Evolutionary conservation across 2,888 invertebrate genomes (phyloP).

Genomic region (Entomobrya multifasciata): DNA sequence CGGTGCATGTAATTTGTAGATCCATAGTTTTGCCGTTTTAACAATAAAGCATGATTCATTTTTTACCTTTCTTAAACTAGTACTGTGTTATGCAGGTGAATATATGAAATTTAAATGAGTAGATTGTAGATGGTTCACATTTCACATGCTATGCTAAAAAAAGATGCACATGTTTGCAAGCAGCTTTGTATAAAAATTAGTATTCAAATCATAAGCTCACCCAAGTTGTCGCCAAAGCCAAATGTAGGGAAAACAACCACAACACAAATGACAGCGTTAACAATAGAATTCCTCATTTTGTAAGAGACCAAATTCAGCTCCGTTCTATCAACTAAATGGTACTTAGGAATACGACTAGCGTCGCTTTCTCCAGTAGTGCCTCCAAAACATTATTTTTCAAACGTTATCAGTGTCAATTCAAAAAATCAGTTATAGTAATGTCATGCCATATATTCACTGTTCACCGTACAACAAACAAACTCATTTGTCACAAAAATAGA

Average conservation of each 20-base stretch:
- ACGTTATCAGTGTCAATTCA: not conserved
- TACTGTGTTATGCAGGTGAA: too few species aligned
- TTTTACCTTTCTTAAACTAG: too few species aligned
- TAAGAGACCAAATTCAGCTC: not conserved
- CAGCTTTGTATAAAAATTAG: not conserved
- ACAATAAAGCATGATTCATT: too few species aligned
- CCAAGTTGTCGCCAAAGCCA: slow-evolving; percentile 74
- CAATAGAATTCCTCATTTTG: slow-evolving; percentile 42
- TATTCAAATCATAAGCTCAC: slow-evolving; percentile 70
- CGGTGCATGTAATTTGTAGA: too few species aligned
- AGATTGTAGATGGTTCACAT: too few species aligned
- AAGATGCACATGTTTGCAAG: too few species aligned
- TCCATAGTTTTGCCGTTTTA: too few species aligned
- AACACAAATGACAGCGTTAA: slow-evolving; percentile 46
- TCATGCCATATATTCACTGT: not conserved
- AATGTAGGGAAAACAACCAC: slow-evolving; percentile 63
- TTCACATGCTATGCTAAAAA: too few species aligned
- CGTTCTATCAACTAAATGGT: not conserved
- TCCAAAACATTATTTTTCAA: slow-evolving; percentile 19
- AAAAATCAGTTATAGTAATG: not conserved
- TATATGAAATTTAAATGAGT: too few species aligned
- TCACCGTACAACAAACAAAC: too few species aligned
- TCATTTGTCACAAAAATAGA: too few species aligned
- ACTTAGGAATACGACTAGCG: slow-evolving; percentile 4
- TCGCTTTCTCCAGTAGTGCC: not conserved